These are phyloP conservation scores for Lamprologus lemairii DNA, from an alignment of 2,113 vertebrate genomes.

Conservation along the genomic window DNA sequence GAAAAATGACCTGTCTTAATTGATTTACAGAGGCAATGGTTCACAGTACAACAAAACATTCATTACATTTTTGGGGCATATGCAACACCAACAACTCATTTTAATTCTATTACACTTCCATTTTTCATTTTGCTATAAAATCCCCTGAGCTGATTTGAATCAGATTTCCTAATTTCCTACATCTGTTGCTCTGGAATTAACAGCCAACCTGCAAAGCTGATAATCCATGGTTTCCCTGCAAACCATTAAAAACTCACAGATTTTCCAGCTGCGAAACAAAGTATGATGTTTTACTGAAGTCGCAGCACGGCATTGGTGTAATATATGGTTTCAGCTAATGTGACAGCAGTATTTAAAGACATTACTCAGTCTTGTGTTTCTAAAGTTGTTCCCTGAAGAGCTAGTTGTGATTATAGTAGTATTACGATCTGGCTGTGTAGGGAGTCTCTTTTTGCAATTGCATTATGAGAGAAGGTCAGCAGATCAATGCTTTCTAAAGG, in stretches of 20 bases:
- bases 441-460: conserved; percentile 36
- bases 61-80: neutral
- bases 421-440: neutral
- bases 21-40: neutral
- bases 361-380: neutral
- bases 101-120: conserved; percentile 2
- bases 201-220: neutral
- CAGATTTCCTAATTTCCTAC: conserved; percentile 3
- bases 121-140: neutral
- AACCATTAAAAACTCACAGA: neutral
- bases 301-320: neutral
- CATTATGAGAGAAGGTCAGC: conserved; percentile 47
- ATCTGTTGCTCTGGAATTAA: neutral
- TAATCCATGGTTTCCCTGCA: neutral
- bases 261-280: neutral
- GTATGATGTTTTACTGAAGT: neutral
- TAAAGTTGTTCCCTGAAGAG: neutral
- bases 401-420: conserved; percentile 19
- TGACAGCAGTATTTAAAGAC: neutral
- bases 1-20: neutral
- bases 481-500: conserved; percentile 33
- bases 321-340: neutral
- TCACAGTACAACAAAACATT: conserved; percentile 18
- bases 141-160: neutral
- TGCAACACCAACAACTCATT: conserved; percentile 1